Evolutionary conservation across 2,113 vertebrate species (phyloP).

Genomic region (Bolborhynchus lineola): DNA sequence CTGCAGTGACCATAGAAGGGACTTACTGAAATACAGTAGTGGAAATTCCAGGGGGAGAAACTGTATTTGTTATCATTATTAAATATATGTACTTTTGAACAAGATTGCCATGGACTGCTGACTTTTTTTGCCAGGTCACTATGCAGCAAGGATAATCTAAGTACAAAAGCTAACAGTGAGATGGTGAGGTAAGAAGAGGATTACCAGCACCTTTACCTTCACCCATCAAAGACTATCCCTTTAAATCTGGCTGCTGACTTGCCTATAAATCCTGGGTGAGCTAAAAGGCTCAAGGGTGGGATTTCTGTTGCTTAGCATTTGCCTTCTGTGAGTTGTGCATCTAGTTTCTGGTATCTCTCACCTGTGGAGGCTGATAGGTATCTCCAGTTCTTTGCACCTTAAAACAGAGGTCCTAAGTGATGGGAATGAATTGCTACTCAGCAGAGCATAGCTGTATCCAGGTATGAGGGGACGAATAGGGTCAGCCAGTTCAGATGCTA

Average conservation of each 20-base stretch:
- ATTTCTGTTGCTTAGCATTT: background rate
- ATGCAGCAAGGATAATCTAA: background rate
- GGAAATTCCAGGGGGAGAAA: background rate
- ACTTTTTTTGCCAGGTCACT: conserved; percentile 44
- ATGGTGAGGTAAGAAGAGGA: background rate
- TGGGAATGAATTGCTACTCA: background rate
- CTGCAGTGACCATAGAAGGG: conserved; percentile 2
- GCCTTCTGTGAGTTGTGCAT: background rate
- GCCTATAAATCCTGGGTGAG: background rate
- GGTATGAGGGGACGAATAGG: background rate
- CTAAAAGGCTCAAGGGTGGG: background rate
- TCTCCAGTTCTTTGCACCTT: background rate
- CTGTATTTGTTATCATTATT: conserved; percentile 60
- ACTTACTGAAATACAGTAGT: background rate
- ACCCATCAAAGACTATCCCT: background rate
- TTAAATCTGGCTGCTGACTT: background rate
- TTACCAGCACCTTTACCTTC: background rate
- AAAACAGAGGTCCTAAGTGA: background rate
- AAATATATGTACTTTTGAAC: conserved; percentile 68
- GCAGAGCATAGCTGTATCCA: background rate
- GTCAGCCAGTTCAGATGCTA: background rate
- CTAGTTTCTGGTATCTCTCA: background rate
- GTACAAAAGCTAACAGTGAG: background rate
- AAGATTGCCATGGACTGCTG: conserved; percentile 57
- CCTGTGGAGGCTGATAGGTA: background rate